These are phyloP conservation scores for Isurus oxyrinchus DNA, from an alignment of 2,113 vertebrate genomes.

Conservation along the genomic window DNA sequence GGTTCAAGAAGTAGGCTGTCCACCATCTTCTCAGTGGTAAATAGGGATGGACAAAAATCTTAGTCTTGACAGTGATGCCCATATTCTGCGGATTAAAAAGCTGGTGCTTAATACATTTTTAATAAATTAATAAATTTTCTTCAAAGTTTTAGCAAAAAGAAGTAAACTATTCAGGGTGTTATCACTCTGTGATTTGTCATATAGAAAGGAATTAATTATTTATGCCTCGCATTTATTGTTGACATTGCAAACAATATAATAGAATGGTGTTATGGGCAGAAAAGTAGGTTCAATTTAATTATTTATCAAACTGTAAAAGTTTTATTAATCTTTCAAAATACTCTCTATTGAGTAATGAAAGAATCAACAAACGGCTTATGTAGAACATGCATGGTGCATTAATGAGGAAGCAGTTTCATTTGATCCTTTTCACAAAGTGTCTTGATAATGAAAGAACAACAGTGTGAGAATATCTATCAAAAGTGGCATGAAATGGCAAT, in stretches of 20 bases:
- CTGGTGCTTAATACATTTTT: not conserved
- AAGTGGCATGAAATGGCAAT: not conserved
- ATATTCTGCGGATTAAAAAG: too few species aligned
- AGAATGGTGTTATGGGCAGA: not conserved
- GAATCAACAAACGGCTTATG: not conserved
- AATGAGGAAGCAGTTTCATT: not conserved
- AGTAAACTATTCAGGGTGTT: not conserved
- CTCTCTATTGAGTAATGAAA: not conserved
- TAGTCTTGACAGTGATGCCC: not conserved
- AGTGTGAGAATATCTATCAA: not conserved
- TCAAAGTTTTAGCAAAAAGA: not conserved
- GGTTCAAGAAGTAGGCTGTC: not conserved
- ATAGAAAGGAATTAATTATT: conserved; percentile 22
- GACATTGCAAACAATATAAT: conserved; percentile 2
- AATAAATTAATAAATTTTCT: not conserved
- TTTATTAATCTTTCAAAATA: conserved; percentile 6
- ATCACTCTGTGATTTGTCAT: not conserved
- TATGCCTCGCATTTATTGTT: not conserved
- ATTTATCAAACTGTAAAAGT: not conserved
- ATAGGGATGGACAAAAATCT: not conserved
- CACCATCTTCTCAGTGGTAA: not conserved
- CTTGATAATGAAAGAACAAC: not conserved
- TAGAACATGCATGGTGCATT: not conserved
- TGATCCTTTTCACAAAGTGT: not conserved
- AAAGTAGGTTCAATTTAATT: conserved; percentile 26